Evolutionary conservation across 2,888 invertebrate genomes (phyloP).

Genomic region (Ormyrus pomaceus): DNA sequence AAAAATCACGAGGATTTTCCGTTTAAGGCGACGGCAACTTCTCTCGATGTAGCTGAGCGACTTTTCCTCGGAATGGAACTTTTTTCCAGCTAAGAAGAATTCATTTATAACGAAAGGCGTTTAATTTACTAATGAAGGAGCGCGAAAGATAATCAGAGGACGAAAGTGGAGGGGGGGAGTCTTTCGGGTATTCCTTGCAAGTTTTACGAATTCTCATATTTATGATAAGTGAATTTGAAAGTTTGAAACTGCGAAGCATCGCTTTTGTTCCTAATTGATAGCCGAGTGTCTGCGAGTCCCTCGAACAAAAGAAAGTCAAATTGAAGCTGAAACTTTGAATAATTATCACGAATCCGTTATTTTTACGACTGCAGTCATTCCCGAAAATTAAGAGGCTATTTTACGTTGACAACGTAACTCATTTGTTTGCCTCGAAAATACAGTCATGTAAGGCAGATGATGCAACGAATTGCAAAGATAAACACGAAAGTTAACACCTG

Average conservation of each 20-base stretch:
- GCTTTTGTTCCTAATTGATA: conserved; percentile 2
- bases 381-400: too few relatives aligned
- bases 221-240: not conserved
- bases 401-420: too few relatives aligned
- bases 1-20: conserved; percentile 17
- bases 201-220: not conserved
- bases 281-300: not conserved
- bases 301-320: conserved; percentile 7
- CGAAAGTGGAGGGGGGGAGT: not conserved
- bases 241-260: not conserved
- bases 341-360: too few relatives aligned
- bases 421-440: too few relatives aligned
- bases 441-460: too few relatives aligned
- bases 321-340: not conserved
- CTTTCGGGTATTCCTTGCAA: not conserved
- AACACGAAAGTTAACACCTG: too few relatives aligned
- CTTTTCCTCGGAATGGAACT: conserved; percentile 12
- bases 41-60: not conserved
- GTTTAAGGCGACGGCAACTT: conserved; percentile 9
- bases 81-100: not conserved
- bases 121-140: conserved; percentile 24
- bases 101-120: conserved; percentile 3
- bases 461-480: too few relatives aligned
- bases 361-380: too few relatives aligned
- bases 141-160: not conserved